Percentiles rank a stretch among this genome's conserved stretches.
Evolutionary conservation across 2,888 invertebrate genomes (phyloP).

Genomic region (Agrotis clavis): DNA sequence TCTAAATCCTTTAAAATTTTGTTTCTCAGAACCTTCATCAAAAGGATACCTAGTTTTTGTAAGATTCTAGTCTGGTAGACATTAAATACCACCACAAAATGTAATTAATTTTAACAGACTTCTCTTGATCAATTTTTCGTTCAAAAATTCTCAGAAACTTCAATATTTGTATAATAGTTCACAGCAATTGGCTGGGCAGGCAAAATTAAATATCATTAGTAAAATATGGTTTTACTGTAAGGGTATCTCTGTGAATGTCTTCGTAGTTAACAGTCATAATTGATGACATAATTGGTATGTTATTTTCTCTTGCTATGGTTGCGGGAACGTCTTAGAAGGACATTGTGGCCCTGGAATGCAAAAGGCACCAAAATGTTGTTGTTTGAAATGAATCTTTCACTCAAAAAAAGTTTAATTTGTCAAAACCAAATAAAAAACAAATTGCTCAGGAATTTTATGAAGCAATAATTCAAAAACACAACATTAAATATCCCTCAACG

Average conservation of each 20-base stretch:
- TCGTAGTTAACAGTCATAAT: background rate
- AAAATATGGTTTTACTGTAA: background rate
- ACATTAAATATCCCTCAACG: slow-evolving; percentile 18
- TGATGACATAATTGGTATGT: too few relatives aligned
- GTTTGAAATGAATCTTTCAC: too few relatives aligned
- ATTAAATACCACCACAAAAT: too few relatives aligned
- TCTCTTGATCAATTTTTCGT: background rate
- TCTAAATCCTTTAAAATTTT: background rate
- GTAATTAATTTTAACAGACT: too few relatives aligned
- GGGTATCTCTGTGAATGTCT: background rate
- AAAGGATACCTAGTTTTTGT: background rate
- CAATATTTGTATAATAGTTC: background rate
- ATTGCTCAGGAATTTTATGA: background rate
- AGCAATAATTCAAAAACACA: slow-evolving; percentile 9
- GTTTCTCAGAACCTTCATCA: background rate
- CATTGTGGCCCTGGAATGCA: too few relatives aligned
- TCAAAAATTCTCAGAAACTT: background rate
- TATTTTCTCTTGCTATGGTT: too few relatives aligned
- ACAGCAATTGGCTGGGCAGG: background rate
- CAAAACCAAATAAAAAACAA: background rate
- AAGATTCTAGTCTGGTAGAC: too few relatives aligned
- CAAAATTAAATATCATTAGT: too few relatives aligned
- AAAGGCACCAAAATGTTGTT: too few relatives aligned
- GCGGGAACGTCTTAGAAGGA: too few relatives aligned
- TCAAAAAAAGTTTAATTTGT: background rate